A percentile compares a stretch with the other conserved stretches of the same genome.
phyloP scores from a whole-genome alignment of 1,140 invertebrate genomes.

The Hylaeus anthracinus region DNA sequence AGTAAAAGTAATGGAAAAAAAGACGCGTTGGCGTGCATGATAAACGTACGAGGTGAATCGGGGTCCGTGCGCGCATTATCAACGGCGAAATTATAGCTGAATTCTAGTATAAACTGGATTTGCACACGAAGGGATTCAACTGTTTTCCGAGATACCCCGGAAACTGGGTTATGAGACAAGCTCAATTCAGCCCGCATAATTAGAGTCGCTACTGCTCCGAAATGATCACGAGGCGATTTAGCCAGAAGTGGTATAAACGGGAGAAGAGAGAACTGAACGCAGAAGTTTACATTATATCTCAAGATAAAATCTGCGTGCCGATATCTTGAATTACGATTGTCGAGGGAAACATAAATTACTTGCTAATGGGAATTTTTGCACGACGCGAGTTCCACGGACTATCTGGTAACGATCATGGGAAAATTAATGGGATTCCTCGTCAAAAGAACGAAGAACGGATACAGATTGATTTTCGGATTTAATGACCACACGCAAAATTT shows the following conservation, averaged over 20 bases:
- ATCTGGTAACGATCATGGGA: neutral
- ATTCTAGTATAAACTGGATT: conserved; percentile 17
- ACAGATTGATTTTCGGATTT: neutral
- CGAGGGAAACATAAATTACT: conserved; percentile 22
- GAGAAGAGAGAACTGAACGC: neutral
- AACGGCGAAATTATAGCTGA: neutral
- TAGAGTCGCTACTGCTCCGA: conserved; percentile 35
- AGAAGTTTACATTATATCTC: conserved; percentile 25
- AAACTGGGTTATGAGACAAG: conserved; percentile 55
- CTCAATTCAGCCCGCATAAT: conserved; percentile 50
- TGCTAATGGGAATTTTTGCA: conserved; percentile 5
- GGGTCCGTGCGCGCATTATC: conserved; percentile 19
- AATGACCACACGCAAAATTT: neutral
- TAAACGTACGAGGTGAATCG: conserved; percentile 2
- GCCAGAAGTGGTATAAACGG: neutral
- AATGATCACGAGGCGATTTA: conserved; percentile 39
- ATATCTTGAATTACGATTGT: conserved; percentile 38
- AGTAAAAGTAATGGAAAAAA: neutral
- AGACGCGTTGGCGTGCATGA: neutral
- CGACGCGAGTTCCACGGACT: neutral
- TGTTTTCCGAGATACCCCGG: conserved; percentile 42
- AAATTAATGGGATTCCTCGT: conserved; percentile 12
- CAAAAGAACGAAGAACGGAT: neutral
- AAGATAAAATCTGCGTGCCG: conserved; percentile 44
- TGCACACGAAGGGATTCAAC: conserved; percentile 34